These are phyloP conservation scores for Istiophorus platypterus DNA, from an alignment of 2,113 vertebrate species.

Conservation along the genomic window DNA sequence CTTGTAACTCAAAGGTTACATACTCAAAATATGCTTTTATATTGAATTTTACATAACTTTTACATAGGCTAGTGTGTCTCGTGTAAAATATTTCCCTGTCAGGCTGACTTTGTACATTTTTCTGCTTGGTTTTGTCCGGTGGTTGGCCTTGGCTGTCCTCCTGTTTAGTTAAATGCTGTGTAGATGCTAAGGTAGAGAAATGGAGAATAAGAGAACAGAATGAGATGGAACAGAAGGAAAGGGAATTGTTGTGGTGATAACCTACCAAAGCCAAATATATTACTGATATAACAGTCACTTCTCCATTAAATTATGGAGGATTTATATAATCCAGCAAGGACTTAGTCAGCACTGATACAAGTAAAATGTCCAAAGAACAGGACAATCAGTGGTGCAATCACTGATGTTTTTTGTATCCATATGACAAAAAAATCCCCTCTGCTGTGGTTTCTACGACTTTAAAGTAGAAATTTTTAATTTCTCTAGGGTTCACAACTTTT, in stretches of 20 bases:
- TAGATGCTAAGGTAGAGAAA: conserved; percentile 3
- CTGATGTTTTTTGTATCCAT: too few relatives aligned
- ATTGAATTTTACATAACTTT: not conserved
- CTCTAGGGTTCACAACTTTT: too few relatives aligned
- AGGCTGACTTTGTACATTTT: not conserved
- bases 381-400: not conserved
- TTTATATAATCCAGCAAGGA: not conserved
- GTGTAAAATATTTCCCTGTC: not conserved
- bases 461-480: too few relatives aligned
- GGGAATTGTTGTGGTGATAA: not conserved
- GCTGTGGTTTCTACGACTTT: too few relatives aligned
- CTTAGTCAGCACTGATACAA: not conserved
- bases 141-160: conserved; percentile 25
- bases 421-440: too few relatives aligned
- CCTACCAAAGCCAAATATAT: conserved; percentile 9
- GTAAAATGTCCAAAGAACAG: not conserved
- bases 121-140: conserved; percentile 1
- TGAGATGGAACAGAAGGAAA: not conserved
- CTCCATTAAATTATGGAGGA: not conserved
- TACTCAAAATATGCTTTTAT: not conserved
- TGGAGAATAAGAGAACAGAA: not conserved
- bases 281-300: conserved; percentile 1
- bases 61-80: not conserved
- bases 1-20: conserved; percentile 13
- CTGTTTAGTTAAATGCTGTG: not conserved